These are phyloP conservation scores for Prolemur simus DNA, from an alignment of 2,113 vertebrate genomes.

Conservation along the genomic window DNA sequence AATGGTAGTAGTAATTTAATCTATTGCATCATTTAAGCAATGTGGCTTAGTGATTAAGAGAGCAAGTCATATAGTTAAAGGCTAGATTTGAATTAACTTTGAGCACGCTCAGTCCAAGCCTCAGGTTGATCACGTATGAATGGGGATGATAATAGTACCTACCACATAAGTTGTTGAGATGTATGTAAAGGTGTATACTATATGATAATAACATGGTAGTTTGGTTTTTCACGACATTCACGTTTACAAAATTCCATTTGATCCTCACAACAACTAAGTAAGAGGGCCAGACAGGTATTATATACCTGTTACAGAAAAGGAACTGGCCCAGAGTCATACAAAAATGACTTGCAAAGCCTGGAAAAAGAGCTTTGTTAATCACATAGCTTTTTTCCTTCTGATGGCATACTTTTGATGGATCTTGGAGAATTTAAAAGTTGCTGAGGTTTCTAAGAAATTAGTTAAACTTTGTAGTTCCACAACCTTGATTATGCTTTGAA, in stretches of 20 bases:
- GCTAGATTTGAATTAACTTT: background rate
- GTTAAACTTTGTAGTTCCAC: background rate
- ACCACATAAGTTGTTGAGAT: background rate
- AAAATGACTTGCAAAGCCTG: background rate
- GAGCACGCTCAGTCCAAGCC: background rate
- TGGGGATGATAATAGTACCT: background rate
- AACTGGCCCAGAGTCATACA: background rate
- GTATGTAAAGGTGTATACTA: background rate
- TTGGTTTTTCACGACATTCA: background rate
- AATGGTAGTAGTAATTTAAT: background rate
- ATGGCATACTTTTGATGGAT: background rate
- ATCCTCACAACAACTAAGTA: background rate
- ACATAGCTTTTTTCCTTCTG: background rate
- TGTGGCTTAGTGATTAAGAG: background rate
- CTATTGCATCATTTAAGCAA: slow-evolving; percentile 50
- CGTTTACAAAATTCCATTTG: background rate
- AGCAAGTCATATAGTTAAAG: background rate
- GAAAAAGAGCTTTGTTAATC: background rate
- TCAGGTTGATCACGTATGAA: background rate
- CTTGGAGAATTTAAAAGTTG: slow-evolving; percentile 19
- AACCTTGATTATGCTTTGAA: background rate
- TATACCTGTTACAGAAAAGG: background rate
- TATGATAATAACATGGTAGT: background rate
- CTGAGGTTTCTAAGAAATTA: slow-evolving; percentile 14
- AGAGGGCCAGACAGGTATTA: background rate